A percentile compares a stretch with the other conserved stretches of the same genome.
These are phyloP conservation scores for Drosophila punjabiensis DNA, from an alignment of 1,140 invertebrate species.

Conservation along the genomic window DNA sequence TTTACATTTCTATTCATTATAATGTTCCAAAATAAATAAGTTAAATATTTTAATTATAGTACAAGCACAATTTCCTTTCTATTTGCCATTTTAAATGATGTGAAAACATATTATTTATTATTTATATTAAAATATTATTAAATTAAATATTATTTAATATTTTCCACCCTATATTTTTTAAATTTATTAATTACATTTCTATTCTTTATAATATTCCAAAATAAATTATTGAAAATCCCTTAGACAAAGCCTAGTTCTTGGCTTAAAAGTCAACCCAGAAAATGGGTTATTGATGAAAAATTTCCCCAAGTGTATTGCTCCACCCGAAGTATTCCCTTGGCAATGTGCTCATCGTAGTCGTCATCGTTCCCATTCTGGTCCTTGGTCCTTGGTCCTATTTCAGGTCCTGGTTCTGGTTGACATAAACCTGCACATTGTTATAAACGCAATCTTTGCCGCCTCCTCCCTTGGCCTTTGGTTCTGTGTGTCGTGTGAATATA, in stretches of 20 bases:
- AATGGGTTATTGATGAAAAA: rapidly evolving
- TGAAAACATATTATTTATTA: too few species aligned
- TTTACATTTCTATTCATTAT: too few species aligned
- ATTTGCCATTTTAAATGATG: too few species aligned
- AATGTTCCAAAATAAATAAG: too few species aligned
- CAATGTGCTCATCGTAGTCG: constrained; percentile 17
- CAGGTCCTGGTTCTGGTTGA: constrained; percentile 47
- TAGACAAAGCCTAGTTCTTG: neutral
- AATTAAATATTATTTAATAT: too few species aligned
- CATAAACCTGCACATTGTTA: constrained; percentile 66
- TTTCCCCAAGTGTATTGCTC: constrained; percentile 4
- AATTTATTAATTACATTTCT: neutral
- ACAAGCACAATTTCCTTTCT: too few species aligned
- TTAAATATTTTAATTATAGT: too few species aligned
- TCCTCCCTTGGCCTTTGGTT: constrained; percentile 44
- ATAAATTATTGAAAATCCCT: neutral
- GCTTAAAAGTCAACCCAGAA: neutral
- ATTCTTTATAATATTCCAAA: neutral
- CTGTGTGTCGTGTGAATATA: constrained; percentile 65
- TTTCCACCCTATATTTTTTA: neutral
- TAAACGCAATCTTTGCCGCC: constrained; percentile 62
- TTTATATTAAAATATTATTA: too few species aligned
- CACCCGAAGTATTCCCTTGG: neutral
- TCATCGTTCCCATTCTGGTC: constrained; percentile 14
- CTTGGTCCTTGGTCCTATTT: constrained; percentile 20